Conservation (phyloP, 2,113 vertebrate genomes). For the Struthidea cinerea region DNA sequence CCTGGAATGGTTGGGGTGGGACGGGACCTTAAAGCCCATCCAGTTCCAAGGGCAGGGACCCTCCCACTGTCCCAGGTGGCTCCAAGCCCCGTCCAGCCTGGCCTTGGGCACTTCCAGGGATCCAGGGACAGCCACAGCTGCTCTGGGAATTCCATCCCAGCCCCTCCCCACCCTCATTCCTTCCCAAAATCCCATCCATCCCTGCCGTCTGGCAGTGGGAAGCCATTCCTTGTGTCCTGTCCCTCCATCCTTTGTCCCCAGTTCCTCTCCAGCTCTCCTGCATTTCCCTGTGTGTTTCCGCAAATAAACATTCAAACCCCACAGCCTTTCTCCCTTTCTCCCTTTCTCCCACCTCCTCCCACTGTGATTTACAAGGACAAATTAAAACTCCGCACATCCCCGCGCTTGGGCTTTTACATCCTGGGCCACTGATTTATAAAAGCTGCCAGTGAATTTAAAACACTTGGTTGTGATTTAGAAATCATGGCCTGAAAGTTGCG, state of each 20-base stretch:
- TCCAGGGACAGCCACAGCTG: neutral
- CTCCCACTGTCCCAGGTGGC: fast-evolving
- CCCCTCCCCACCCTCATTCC: neutral
- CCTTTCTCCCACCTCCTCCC: neutral
- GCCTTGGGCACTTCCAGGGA: neutral
- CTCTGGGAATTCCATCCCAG: neutral
- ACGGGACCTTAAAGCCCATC: neutral
- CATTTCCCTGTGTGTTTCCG: neutral
- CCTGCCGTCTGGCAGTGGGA: neutral
- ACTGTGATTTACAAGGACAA: neutral
- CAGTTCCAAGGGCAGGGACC: neutral
- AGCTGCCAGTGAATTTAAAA: neutral
- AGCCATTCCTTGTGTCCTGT: neutral
- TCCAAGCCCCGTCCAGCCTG: neutral
- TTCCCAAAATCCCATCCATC: too few relatives aligned
- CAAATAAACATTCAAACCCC: neutral
- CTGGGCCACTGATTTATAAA: neutral
- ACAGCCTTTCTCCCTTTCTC: neutral
- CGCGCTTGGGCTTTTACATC: neutral
- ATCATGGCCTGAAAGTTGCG: neutral
- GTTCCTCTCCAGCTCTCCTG: neutral
- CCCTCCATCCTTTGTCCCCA: neutral
- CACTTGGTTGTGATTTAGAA: neutral
- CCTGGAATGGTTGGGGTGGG: neutral
- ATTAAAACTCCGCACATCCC: neutral